A percentile compares a stretch with the other conserved stretches of the same genome.
phyloP scores from a whole-genome alignment of 2,888 invertebrate genomes.

The Trichopria drosophilae region DNA sequence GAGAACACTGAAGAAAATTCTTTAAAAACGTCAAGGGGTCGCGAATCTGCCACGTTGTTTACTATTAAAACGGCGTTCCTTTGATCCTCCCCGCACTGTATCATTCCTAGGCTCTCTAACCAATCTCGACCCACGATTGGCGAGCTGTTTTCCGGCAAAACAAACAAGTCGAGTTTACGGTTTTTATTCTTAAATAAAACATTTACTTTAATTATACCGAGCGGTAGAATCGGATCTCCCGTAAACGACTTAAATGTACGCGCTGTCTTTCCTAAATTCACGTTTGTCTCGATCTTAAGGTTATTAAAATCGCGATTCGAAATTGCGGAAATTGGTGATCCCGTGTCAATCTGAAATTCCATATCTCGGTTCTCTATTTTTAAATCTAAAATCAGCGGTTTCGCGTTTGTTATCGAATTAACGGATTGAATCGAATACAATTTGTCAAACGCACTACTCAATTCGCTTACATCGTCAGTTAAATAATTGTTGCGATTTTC shows the following conservation, averaged over 20 bases:
- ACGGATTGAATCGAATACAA: too few species aligned
- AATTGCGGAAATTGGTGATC: constrained; percentile 2
- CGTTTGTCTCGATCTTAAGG: neutral
- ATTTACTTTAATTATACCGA: neutral
- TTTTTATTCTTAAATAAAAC: neutral
- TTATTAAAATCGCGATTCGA: too few species aligned
- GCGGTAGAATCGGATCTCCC: neutral
- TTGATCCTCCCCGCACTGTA: neutral
- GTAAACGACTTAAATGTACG: neutral
- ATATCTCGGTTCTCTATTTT: neutral
- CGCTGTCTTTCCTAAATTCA: neutral
- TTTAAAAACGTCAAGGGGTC: neutral
- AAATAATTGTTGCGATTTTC: too few species aligned
- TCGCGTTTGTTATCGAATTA: too few species aligned
- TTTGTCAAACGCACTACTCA: neutral
- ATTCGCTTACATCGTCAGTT: neutral
- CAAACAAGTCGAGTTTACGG: neutral
- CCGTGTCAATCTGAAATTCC: neutral
- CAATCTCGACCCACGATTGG: neutral
- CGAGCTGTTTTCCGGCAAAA: neutral
- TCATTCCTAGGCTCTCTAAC: neutral
- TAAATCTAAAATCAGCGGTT: neutral
- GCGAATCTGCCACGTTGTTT: neutral
- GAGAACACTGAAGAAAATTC: constrained; percentile 23
- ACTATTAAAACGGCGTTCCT: neutral